phyloP scores from a whole-genome alignment of 2,888 invertebrate species.

The Cylloceria caligata region DNA sequence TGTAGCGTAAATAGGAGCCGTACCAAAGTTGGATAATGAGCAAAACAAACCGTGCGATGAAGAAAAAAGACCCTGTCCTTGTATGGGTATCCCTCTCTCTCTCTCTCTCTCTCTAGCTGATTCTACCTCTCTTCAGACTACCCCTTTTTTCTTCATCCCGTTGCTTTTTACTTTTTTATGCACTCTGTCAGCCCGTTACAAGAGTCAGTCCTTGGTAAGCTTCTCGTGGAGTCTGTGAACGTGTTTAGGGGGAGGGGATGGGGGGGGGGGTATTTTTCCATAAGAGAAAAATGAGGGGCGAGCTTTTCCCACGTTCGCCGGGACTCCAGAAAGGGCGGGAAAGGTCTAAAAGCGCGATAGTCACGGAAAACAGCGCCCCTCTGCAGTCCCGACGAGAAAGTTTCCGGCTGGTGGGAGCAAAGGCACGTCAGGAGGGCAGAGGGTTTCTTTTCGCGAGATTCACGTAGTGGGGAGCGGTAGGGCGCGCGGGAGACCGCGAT shows the following conservation, averaged over 20 bases:
- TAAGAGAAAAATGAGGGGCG: conserved; percentile 69
- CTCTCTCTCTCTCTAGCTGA: conserved; percentile 10
- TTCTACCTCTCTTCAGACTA: conserved; percentile 2
- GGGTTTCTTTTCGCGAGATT: conserved; percentile 14
- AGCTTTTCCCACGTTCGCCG: conserved; percentile 75
- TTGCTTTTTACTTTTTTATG: conserved; percentile 29
- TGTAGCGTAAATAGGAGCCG: conserved; percentile 12
- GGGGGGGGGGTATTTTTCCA: conserved; percentile 25
- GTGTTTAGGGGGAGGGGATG: conserved; percentile 63
- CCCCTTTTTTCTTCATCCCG: conserved; percentile 58
- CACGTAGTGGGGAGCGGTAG: conserved; percentile 22
- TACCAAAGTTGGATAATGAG: conserved; percentile 69
- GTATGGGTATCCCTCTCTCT: too few species aligned
- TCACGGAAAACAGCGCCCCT: conserved; percentile 45
- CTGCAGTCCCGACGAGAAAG: conserved; percentile 29
- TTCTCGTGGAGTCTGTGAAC: conserved; percentile 20
- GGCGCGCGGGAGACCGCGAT: conserved; percentile 32
- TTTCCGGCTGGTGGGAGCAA: conserved; percentile 33
- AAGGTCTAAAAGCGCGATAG: conserved; percentile 20
- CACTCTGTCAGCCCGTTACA: conserved; percentile 27
- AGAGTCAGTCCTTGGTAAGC: conserved; percentile 35
- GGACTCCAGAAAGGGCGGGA: conserved; percentile 64
- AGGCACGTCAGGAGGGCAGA: conserved; percentile 12
- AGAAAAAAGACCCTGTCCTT: conserved; percentile 63
- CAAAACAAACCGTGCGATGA: conserved; percentile 71